These are phyloP conservation scores for Spialia ferax DNA, from an alignment of 2,888 invertebrate genomes.

Conservation along the genomic window DNA sequence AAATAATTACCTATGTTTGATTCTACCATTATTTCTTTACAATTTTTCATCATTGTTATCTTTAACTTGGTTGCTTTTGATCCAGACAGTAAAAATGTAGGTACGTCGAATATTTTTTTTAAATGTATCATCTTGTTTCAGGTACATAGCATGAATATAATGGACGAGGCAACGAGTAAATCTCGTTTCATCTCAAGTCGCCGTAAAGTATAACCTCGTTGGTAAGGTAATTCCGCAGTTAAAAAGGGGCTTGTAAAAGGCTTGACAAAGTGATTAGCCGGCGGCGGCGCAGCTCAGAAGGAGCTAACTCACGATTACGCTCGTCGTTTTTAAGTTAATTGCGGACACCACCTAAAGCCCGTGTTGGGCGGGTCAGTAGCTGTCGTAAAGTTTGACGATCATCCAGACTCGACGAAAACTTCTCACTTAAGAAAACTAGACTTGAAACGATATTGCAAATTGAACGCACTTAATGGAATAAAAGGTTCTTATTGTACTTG, in stretches of 20 bases:
- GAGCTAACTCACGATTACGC: slow-evolving; percentile 61
- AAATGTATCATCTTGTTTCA: slow-evolving; percentile 8
- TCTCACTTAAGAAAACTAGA: slow-evolving; percentile 2
- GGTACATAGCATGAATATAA: slow-evolving; percentile 7
- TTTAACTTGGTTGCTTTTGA: too few species aligned
- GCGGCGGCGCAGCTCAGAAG: slow-evolving; percentile 57
- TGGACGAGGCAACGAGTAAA: slow-evolving; percentile 25
- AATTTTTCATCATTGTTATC: too few species aligned
- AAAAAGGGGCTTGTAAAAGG: slow-evolving; percentile 63
- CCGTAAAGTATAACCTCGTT: slow-evolving; percentile 59
- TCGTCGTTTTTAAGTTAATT: slow-evolving; percentile 71
- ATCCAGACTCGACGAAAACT: slow-evolving; percentile 48
- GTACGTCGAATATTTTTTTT: neutral
- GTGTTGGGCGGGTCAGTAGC: slow-evolving; percentile 69
- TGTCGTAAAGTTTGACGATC: slow-evolving; percentile 75
- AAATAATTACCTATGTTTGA: too few species aligned
- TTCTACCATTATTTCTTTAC: too few species aligned
- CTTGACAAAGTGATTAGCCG: slow-evolving; percentile 63
- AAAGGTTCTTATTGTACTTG: slow-evolving; percentile 6
- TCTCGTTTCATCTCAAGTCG: slow-evolving; percentile 44
- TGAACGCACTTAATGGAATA: neutral
- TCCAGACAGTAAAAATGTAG: too few species aligned
- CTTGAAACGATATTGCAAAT: slow-evolving; percentile 3
- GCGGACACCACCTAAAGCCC: slow-evolving; percentile 68
- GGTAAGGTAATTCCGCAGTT: slow-evolving; percentile 61